A percentile compares a stretch with the other conserved stretches of the same genome.
These are phyloP conservation scores for Dolichallabes microphthalmus DNA, from an alignment of 2,113 vertebrate genomes.

Conservation along the genomic window DNA sequence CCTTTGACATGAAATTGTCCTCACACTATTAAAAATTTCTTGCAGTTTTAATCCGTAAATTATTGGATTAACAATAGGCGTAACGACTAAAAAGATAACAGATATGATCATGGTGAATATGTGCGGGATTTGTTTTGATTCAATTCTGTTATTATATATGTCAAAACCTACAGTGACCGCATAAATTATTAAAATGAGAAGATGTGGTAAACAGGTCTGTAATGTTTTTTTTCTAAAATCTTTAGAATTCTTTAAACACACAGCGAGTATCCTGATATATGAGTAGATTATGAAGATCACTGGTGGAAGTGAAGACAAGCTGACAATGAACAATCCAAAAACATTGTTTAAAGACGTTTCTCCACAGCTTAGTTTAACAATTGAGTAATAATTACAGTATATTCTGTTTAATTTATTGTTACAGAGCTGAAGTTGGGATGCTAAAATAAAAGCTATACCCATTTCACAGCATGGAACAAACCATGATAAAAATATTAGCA, in stretches of 20 bases:
- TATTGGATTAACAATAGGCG: conserved; percentile 30
- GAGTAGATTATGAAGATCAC: conserved; percentile 20
- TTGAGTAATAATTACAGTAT: conserved; percentile 13
- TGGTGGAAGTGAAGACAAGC: conserved; percentile 1
- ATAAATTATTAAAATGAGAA: not conserved
- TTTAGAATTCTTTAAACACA: conserved; percentile 14
- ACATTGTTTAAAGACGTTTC: not conserved
- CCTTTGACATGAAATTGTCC: not conserved
- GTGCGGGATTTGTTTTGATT: conserved; percentile 18
- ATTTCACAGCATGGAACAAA: conserved; percentile 15
- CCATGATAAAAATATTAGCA: conserved; percentile 15
- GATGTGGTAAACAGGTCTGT: conserved; percentile 28
- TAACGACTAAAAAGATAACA: conserved; percentile 1
- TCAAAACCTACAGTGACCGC: not conserved
- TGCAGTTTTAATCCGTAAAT: conserved; percentile 36
- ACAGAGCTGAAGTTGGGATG: conserved; percentile 1
- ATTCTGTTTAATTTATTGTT: conserved; percentile 16
- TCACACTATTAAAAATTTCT: conserved; percentile 14
- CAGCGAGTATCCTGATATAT: not conserved
- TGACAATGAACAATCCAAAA: not conserved
- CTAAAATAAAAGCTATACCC: not conserved
- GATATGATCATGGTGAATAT: conserved; percentile 21
- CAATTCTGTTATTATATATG: not conserved
- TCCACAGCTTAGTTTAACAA: conserved; percentile 29
- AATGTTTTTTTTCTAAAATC: conserved; percentile 28